Percentiles rank a stretch among this genome's conserved stretches.
These are phyloP conservation scores for Ditula angustiorana DNA, from an alignment of 2,888 invertebrate species.

Conservation along the genomic window DNA sequence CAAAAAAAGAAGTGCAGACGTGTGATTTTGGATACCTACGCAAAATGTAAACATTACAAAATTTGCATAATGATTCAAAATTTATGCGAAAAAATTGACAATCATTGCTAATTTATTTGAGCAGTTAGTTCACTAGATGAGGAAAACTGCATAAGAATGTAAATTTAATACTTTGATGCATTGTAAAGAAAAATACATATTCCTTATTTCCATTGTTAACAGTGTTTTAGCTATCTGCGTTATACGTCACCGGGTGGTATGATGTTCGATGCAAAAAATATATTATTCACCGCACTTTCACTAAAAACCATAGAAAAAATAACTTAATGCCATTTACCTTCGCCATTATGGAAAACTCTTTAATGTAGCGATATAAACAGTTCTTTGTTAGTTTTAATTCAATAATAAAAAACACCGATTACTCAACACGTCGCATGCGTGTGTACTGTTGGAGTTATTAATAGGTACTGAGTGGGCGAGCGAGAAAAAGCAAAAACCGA, in stretches of 20 bases:
- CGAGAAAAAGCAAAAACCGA: slow-evolving; percentile 70
- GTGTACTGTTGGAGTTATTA: slow-evolving; percentile 65
- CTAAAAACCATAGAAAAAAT: slow-evolving; percentile 23
- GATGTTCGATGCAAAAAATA: slow-evolving; percentile 49
- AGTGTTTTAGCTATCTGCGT: slow-evolving; percentile 1
- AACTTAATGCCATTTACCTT: slow-evolving; percentile 66
- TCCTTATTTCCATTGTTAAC: not conserved
- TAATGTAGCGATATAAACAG: slow-evolving; percentile 46
- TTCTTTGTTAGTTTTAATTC: slow-evolving; percentile 60
- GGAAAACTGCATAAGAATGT: not conserved
- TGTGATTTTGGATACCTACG: not conserved
- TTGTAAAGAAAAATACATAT: not conserved
- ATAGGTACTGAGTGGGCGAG: slow-evolving; percentile 68
- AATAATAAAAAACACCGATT: slow-evolving; percentile 65
- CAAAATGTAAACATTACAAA: not conserved
- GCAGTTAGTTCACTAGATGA: not conserved
- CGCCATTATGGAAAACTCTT: slow-evolving; percentile 61
- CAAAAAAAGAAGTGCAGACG: too few relatives aligned
- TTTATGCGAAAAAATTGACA: not conserved
- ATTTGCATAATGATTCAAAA: not conserved
- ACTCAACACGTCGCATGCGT: slow-evolving; percentile 55
- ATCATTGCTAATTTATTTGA: not conserved
- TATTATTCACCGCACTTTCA: slow-evolving; percentile 31
- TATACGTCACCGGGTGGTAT: slow-evolving; percentile 69
- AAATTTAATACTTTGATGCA: not conserved